Conservation (phyloP, 2,113 vertebrate species). For the Oreochromis spilurus region DNA sequence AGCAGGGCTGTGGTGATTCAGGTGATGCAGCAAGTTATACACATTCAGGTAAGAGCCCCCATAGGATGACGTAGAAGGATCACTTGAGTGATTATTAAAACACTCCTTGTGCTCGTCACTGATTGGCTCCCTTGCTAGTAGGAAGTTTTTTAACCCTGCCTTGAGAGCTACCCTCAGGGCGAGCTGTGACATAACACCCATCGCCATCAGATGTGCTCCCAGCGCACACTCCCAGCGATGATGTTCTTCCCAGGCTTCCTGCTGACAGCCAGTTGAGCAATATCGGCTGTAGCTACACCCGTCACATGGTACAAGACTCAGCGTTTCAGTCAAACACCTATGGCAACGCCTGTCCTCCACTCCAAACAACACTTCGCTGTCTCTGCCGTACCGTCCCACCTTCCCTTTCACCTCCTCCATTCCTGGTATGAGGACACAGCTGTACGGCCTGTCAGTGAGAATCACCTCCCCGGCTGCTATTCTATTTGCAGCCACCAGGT, state of each 20-base stretch:
- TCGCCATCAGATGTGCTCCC: slow-evolving; percentile 71
- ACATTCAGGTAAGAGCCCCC: slow-evolving; percentile 76
- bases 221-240: slow-evolving; percentile 83
- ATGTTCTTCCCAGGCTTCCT: slow-evolving; percentile 80
- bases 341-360: slow-evolving; percentile 81
- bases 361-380: slow-evolving; percentile 29
- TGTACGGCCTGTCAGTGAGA: slow-evolving; percentile 82
- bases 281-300: slow-evolving; percentile 85
- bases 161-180: slow-evolving; percentile 82
- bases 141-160: slow-evolving; percentile 73
- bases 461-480: slow-evolving; percentile 81
- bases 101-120: not conserved
- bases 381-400: not conserved
- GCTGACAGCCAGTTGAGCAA: slow-evolving; percentile 78
- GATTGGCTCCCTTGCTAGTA: slow-evolving; percentile 26
- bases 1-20: slow-evolving; percentile 69
- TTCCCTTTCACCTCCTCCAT: slow-evolving; percentile 3
- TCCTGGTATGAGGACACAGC: slow-evolving; percentile 82
- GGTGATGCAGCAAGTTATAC: slow-evolving; percentile 81
- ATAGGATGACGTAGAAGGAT: slow-evolving; percentile 40
- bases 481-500: slow-evolving; percentile 75
- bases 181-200: slow-evolving; percentile 84
- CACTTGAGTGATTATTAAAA: not conserved
- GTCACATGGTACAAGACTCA: slow-evolving; percentile 75
- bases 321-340: slow-evolving; percentile 74